Conservation (phyloP, 2,113 vertebrate genomes). For the Chamaetylas fuelleborni region DNA sequence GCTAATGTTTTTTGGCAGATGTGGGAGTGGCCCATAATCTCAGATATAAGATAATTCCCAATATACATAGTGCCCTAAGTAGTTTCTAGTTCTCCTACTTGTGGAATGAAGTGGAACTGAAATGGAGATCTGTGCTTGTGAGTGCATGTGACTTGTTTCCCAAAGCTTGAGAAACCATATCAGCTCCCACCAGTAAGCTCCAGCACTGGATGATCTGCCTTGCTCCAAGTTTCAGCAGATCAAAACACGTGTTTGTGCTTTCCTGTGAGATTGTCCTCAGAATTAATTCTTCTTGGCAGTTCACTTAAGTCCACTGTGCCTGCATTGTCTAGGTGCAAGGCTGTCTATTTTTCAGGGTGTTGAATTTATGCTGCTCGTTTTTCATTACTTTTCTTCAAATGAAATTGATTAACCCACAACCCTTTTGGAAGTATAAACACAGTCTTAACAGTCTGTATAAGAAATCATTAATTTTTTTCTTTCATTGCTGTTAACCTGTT, state of each 20-base stretch:
- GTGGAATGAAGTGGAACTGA: neutral
- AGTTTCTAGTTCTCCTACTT: neutral
- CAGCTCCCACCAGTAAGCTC: neutral
- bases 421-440: neutral
- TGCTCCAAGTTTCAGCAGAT: neutral
- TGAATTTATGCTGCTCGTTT: neutral
- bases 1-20: neutral
- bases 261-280: neutral
- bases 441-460: neutral
- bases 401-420: neutral
- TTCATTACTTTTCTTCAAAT: neutral
- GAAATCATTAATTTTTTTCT: neutral
- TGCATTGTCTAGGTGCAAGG: neutral
- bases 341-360: neutral
- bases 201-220: neutral
- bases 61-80: neutral
- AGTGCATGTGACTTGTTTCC: neutral
- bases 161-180: neutral
- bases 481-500: neutral
- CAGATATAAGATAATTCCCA: neutral
- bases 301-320: neutral
- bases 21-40: neutral
- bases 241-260: neutral
- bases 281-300: neutral
- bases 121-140: neutral